Evolutionary conservation across 2,113 vertebrate genomes (phyloP).

Genomic region (Chascanopsetta lugubris): DNA sequence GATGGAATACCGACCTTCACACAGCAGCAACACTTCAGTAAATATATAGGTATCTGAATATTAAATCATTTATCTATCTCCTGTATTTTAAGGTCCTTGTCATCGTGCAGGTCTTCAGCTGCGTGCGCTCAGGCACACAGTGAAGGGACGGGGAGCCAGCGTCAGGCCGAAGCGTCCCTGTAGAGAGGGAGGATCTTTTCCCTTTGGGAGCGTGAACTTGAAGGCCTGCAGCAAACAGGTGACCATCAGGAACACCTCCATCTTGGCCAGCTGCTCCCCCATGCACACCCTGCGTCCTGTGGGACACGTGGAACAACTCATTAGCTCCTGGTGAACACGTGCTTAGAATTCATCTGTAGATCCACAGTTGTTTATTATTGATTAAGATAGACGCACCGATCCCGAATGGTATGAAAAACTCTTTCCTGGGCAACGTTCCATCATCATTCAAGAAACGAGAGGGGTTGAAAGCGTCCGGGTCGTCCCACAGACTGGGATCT

Average conservation of each 20-base stretch:
- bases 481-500: constrained; percentile 91
- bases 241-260: constrained; percentile 94
- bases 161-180: constrained; percentile 92
- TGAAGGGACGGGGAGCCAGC: constrained; percentile 86
- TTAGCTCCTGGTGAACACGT: background rate
- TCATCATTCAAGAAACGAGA: constrained; percentile 88
- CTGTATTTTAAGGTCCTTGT: background rate
- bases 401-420: constrained; percentile 94
- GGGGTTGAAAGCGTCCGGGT: constrained; percentile 89
- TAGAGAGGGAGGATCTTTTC: constrained; percentile 80
- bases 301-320: constrained; percentile 4
- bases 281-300: constrained; percentile 94
- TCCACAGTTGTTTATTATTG: background rate
- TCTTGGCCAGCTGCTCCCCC: constrained; percentile 97
- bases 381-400: constrained; percentile 82
- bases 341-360: background rate
- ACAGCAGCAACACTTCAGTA: background rate
- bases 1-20: background rate
- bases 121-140: constrained; percentile 74
- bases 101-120: constrained; percentile 2
- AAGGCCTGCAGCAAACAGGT: constrained; percentile 90
- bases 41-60: background rate
- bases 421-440: constrained; percentile 88
- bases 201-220: constrained; percentile 84
- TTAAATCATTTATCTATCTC: background rate